Percentiles rank a stretch among this genome's conserved stretches.
Evolutionary conservation across 2,888 invertebrate species (phyloP).

Genomic region (Zhuqinia jingwanae): DNA sequence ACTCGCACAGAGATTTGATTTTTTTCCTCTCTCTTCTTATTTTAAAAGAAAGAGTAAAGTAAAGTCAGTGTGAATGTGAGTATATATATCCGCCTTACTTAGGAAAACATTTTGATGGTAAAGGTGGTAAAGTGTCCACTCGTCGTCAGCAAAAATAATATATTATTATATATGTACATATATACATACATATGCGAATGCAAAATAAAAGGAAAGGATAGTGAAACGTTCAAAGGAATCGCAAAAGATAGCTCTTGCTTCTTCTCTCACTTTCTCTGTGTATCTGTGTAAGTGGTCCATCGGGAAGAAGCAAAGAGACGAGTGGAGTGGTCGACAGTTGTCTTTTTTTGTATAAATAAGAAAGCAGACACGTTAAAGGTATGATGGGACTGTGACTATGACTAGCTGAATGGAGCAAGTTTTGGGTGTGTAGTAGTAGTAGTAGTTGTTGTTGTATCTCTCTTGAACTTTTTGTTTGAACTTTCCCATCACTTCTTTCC

Average conservation of each 20-base stretch:
- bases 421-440: no score
- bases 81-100: conserved; percentile 7
- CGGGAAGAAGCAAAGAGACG: conserved; percentile 40
- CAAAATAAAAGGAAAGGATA: conserved; percentile 22
- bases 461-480: conserved; percentile 70
- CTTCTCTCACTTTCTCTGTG: background rate
- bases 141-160: conserved; percentile 23
- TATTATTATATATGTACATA: background rate
- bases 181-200: background rate
- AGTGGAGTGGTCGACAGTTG: conserved; percentile 56
- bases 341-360: conserved; percentile 29
- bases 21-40: conserved; percentile 27
- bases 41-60: background rate
- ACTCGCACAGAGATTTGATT: conserved; percentile 22
- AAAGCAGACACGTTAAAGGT: background rate
- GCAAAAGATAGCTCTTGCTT: background rate
- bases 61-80: background rate
- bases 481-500: conserved; percentile 40
- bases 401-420: no score
- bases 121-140: conserved; percentile 32
- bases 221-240: conserved; percentile 10
- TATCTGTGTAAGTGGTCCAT: conserved; percentile 60
- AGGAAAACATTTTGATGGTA: conserved; percentile 12
- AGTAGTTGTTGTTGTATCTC: conserved; percentile 41
- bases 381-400: background rate